phyloP scores from a whole-genome alignment of 2,888 invertebrate species.

The Brenthis ino region DNA sequence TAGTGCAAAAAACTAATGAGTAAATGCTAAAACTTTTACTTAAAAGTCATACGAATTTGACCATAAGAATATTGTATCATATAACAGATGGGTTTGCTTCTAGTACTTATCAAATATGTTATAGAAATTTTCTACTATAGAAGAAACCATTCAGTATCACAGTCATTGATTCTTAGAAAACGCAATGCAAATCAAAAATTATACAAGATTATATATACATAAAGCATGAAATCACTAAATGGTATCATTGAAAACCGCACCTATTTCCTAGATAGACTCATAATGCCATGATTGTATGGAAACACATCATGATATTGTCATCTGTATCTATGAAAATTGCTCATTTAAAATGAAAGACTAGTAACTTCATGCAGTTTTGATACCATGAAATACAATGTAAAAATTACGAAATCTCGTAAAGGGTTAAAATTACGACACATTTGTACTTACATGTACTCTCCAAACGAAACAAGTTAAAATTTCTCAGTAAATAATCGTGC shows the following conservation, averaged over 20 bases:
- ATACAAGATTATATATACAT: slow-evolving; percentile 14
- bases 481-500: slow-evolving; percentile 98
- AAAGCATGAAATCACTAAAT: slow-evolving; percentile 33
- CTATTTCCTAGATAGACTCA: slow-evolving; percentile 18
- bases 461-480: slow-evolving; percentile 97
- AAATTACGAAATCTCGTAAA: background rate
- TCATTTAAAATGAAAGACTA: background rate
- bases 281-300: slow-evolving; percentile 20
- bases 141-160: background rate
- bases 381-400: too few relatives aligned
- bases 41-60: too few relatives aligned
- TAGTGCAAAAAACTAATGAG: too few relatives aligned
- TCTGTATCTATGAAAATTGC: background rate
- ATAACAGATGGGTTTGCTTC: too few relatives aligned
- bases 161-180: slow-evolving; percentile 14
- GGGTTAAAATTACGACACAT: background rate
- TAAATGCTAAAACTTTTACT: too few relatives aligned
- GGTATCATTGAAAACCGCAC: slow-evolving; percentile 19
- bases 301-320: slow-evolving; percentile 1
- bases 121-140: too few relatives aligned
- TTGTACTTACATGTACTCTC: slow-evolving; percentile 96
- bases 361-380: too few relatives aligned
- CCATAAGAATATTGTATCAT: too few relatives aligned
- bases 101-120: too few relatives aligned
- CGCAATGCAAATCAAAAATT: background rate